Conservation (phyloP, 2,888 invertebrate genomes). For the Drosophila monieri region DNA sequence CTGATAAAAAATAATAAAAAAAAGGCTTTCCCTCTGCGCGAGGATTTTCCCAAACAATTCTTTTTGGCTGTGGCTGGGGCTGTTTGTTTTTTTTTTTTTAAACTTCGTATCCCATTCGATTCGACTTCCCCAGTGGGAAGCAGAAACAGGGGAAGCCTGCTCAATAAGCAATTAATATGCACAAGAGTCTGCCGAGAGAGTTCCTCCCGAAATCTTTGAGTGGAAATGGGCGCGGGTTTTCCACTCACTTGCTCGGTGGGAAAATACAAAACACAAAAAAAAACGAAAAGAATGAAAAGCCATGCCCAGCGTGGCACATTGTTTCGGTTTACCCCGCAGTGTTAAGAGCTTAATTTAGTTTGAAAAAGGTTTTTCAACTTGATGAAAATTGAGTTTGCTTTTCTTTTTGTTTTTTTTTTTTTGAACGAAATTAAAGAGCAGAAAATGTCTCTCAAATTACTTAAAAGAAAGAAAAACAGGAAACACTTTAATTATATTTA, state of each 20-base stretch:
- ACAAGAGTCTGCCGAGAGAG: conserved; percentile 68
- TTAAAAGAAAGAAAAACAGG: not conserved
- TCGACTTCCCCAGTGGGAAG: not conserved
- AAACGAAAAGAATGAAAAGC: conserved; percentile 24
- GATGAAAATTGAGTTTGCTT: conserved; percentile 19
- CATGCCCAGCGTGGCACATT: conserved; percentile 58
- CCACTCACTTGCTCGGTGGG: conserved; percentile 22
- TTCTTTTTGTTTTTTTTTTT: not conserved
- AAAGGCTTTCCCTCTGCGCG: conserved; percentile 28
- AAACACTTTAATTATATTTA: not conserved
- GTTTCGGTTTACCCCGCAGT: conserved; percentile 50
- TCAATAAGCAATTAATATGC: conserved; percentile 81
- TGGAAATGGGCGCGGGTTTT: conserved; percentile 36
- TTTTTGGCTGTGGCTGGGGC: conserved; percentile 2
- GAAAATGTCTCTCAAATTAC: not conserved
- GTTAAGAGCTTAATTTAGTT: conserved; percentile 42
- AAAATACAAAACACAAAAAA: conserved; percentile 13
- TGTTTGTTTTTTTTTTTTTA: conserved; percentile 33
- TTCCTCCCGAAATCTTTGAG: conserved; percentile 38
- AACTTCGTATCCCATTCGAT: conserved; percentile 4
- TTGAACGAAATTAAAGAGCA: conserved; percentile 1
- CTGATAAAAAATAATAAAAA: conserved; percentile 72
- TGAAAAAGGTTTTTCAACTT: conserved; percentile 30
- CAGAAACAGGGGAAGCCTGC: conserved; percentile 43
- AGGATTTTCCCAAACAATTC: conserved; percentile 46